Evolutionary conservation across 2,888 invertebrate genomes (phyloP).

Genomic region (Oscheius sp.): DNA sequence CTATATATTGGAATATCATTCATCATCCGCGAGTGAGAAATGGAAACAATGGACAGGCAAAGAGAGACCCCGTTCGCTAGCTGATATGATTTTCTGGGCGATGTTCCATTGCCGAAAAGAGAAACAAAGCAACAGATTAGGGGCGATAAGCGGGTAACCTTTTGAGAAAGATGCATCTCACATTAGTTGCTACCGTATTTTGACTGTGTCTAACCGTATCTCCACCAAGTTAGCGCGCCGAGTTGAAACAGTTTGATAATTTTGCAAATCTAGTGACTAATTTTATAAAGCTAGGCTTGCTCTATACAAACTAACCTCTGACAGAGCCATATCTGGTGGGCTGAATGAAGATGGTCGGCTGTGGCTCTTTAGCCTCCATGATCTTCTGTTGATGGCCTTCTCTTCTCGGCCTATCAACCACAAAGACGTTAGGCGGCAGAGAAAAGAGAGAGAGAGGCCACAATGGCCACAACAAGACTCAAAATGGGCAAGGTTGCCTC

Average conservation of each 20-base stretch:
- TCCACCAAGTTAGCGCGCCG: too few species aligned
- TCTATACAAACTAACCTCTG: constrained; percentile 41
- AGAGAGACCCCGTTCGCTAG: background rate
- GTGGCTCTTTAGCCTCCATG: constrained; percentile 12
- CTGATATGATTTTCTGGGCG: constrained; percentile 25
- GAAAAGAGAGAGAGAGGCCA: constrained; percentile 11
- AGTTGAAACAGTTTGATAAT: background rate
- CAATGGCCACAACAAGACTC: background rate
- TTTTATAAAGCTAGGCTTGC: background rate
- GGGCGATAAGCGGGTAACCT: background rate
- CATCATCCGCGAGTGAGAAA: constrained; percentile 20
- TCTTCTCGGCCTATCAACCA: background rate
- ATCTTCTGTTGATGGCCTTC: background rate
- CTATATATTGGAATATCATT: background rate
- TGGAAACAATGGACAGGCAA: constrained; percentile 26
- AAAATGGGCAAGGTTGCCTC: constrained; percentile 7
- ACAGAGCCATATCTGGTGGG: constrained; percentile 55
- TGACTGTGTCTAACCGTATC: too few species aligned
- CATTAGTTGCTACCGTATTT: too few species aligned
- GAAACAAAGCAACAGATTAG: background rate
- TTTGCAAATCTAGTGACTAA: background rate
- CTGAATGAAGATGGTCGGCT: constrained; percentile 32
- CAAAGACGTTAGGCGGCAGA: constrained; percentile 9
- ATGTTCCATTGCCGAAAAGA: constrained; percentile 4
- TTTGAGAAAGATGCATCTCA: too few species aligned